Evolutionary conservation across 2,113 vertebrate genomes (phyloP), one percentile per base, ranked within the genome.

Genomic region (Romanogobio albipinnatus): DNA sequence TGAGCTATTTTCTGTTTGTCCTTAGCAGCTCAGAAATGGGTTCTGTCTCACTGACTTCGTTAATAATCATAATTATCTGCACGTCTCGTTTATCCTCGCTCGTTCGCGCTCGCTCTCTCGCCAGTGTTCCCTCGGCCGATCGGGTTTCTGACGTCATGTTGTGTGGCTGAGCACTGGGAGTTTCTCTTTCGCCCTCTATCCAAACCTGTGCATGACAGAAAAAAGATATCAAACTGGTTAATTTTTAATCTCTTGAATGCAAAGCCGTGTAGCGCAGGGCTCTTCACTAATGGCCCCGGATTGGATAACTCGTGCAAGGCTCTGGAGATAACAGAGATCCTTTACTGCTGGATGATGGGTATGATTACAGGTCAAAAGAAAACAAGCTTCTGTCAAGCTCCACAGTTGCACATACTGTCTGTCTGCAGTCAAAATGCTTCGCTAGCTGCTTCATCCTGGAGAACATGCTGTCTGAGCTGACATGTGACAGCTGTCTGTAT

Each of bases 231-330:
- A 87, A 86, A 84, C 88, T 92, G 86, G 53, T 92, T 89, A 91
- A 93, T 92, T 90, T 92, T 92, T 93, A 90, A 93, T 93, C 81
- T 84, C 85, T 87, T 84, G 90, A 91, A 88, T 89, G 88, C 86
- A 87, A 86, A 89, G 80, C 75, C 2, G 1, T 88, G 85, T 87
- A 87, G 84, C 86, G 73, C 82, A 83, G 74, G 82, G 70, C 45
- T 51, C 58, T 77, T 39, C 86, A 62, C 90, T 91, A 89, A 91
- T 90, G 89, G 90, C 88, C 81, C 47, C 62, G 81, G 90, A 90
- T 90, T 88, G 89, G 90, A 88, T 93, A 91, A 92, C 90, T 81
- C 64, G 66, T 81, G 79, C 82, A 84, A 85, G 51, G 78, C 85
- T 90, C 64, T 74, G 62, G 83, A 81, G 88, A 87, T 76, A 17